phyloP scores from a whole-genome alignment of 2,113 vertebrate species.

The Rhinichthys klamathensis region DNA sequence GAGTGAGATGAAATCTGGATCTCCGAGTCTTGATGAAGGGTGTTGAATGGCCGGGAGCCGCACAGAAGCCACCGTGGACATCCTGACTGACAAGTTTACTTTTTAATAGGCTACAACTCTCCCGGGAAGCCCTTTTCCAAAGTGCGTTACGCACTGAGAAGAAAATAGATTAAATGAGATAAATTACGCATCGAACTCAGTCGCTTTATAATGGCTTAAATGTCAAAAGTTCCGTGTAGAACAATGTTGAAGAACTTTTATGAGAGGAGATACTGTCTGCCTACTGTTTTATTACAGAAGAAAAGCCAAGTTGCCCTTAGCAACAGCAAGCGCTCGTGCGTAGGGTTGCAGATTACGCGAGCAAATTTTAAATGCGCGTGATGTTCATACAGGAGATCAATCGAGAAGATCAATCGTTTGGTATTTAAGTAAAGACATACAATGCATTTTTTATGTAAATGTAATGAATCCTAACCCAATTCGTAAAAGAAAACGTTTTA shows the following conservation, averaged over 20 bases:
- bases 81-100: slow-evolving; percentile 30
- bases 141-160: not conserved
- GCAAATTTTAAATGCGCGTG: not conserved
- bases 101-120: not conserved
- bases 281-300: slow-evolving; percentile 43
- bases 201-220: not conserved
- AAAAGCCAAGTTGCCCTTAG: slow-evolving; percentile 27
- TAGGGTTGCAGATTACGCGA: not conserved
- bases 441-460: too few species aligned
- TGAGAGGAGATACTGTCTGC: slow-evolving; percentile 21
- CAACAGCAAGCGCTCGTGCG: slow-evolving; percentile 15
- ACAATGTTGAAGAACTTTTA: not conserved
- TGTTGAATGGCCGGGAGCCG: slow-evolving; percentile 60
- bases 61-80: slow-evolving; percentile 43
- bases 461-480: not conserved
- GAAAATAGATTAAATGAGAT: not conserved
- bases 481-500: not conserved
- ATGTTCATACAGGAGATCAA: not conserved
- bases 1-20: slow-evolving; percentile 56
- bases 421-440: not conserved
- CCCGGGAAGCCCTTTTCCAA: not conserved
- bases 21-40: slow-evolving; percentile 55
- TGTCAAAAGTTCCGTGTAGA: not conserved
- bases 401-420: not conserved
- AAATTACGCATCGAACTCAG: not conserved